Base-by-base conservation (phyloP, 1,140 invertebrate species). In the Leptestheria dahalacensis region DNA sequence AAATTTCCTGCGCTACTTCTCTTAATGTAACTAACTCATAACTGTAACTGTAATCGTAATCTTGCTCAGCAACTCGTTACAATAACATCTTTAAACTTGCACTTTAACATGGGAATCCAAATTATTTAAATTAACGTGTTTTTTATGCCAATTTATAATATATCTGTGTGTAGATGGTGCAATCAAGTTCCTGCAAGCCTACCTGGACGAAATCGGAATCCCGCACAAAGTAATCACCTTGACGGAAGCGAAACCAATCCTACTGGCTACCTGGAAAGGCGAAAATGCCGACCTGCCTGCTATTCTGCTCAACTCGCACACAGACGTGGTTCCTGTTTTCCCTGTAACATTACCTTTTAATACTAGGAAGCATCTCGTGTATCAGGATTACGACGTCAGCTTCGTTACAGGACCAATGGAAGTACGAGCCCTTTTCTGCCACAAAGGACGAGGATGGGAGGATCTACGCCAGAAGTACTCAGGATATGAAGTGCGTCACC, bases 291-390 rank as follows among this genome's bases (percentile, higher is more conserved):
- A 72, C 1, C 68, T 88, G 53, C 80, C 83, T 1, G 76, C 84
- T 1, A 74, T 97, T 28, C 66, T 95, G 25, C 77, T 97, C 1
- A 94, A 95, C 69, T 93, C 89, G 12, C 92, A 96, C 65, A 95
- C 89, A 78, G 92, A 96, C 74, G 91, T 96, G 23, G 93, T 97
- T 2, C 91, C 92, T 3, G 90, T 92, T 0, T 91, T 83, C 70
- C 75, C 78, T 63, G 86, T 88, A 74, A 77, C 75, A 72, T 63
- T 60, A 20, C 60, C 64, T 62, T 50, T 66, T 51, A 57, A 63
- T 24, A 33, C 54, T 53, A 26, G 47, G n/a, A 52, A n/a, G 12
- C 24, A 61, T 18, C 18, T 20, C n/a, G 18, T 51, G 21, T 3
- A 33, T n/a, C n/a, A 52, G 20, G 12, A 25, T 23, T 52, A 26